Conservation (phyloP, 2,113 vertebrate genomes). For the Rhinichthys klamathensis region DNA sequence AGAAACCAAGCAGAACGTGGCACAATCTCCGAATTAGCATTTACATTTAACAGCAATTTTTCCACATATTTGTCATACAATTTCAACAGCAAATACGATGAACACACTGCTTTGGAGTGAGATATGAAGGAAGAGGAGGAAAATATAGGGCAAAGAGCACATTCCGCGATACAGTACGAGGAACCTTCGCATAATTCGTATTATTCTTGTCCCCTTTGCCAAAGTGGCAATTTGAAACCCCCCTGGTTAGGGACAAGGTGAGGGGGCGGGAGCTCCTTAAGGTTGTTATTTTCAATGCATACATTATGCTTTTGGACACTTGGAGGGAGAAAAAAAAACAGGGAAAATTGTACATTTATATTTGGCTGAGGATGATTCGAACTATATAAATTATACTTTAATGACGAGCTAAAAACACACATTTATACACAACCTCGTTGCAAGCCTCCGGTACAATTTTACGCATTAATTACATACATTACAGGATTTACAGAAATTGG, state of each 20-base stretch:
- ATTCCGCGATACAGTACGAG: conserved; percentile 72
- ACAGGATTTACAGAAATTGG: background rate
- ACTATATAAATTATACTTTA: background rate
- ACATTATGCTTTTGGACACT: conserved; percentile 59
- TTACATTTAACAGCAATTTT: background rate
- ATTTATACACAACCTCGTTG: background rate
- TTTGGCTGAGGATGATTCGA: background rate
- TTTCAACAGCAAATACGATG: conserved; percentile 10
- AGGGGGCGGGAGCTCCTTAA: conserved; percentile 58
- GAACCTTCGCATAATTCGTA: conserved; percentile 74
- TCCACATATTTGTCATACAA: conserved; percentile 44
- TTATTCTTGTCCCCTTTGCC: conserved; percentile 74
- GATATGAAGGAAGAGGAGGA: conserved; percentile 58
- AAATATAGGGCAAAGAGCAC: conserved; percentile 74
- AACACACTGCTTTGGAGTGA: conserved; percentile 47
- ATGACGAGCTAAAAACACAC: background rate
- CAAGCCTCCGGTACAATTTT: background rate
- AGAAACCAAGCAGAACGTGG: background rate
- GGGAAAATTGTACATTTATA: background rate
- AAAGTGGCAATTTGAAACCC: conserved; percentile 73
- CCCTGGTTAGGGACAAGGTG: conserved; percentile 54
- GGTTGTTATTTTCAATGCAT: conserved; percentile 65
- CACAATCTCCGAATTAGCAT: background rate
- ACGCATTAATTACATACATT: background rate
- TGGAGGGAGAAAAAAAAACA: background rate